phyloP scores from a whole-genome alignment of 2,888 invertebrate species.

The Tribolium freemani region DNA sequence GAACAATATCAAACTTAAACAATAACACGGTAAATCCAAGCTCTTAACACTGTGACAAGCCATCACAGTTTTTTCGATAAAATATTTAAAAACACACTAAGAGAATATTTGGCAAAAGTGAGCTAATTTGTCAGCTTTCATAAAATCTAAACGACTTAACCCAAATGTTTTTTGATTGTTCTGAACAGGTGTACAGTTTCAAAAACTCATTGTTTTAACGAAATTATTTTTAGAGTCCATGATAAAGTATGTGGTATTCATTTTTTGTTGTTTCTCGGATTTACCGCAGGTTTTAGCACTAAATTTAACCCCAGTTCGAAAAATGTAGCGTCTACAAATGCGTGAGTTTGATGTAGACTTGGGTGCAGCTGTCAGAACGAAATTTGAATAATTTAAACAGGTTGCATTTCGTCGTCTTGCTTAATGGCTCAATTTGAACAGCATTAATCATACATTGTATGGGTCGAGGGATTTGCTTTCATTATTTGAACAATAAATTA shows the following conservation, averaged over 20 bases:
- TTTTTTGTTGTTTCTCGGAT: conserved; percentile 5
- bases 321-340: conserved; percentile 6
- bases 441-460: conserved; percentile 58
- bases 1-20: conserved; percentile 46
- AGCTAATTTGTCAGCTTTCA: conserved; percentile 44
- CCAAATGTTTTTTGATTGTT: conserved; percentile 35
- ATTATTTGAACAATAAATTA: conserved; percentile 48
- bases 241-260: conserved; percentile 25
- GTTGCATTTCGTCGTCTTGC: conserved; percentile 54
- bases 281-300: conserved; percentile 11
- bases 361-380: conserved; percentile 56
- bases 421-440: conserved; percentile 56
- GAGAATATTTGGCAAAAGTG: conserved; percentile 46
- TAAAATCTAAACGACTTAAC: conserved; percentile 37
- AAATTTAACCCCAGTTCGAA: conserved; percentile 20
- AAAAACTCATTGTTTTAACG: conserved; percentile 33
- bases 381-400: conserved; percentile 61
- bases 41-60: conserved; percentile 35
- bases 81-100: conserved; percentile 46
- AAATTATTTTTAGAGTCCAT: conserved; percentile 30
- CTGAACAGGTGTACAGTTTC: conserved; percentile 30
- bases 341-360: conserved; percentile 9
- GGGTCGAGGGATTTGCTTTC: conserved; percentile 51
- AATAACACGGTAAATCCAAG: conserved; percentile 48
- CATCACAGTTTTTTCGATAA: conserved; percentile 39